Evolutionary conservation across 2,888 invertebrate species (phyloP), one percentile per base, ranked within the genome.

Genomic region (Watsonalla cultraria): DNA sequence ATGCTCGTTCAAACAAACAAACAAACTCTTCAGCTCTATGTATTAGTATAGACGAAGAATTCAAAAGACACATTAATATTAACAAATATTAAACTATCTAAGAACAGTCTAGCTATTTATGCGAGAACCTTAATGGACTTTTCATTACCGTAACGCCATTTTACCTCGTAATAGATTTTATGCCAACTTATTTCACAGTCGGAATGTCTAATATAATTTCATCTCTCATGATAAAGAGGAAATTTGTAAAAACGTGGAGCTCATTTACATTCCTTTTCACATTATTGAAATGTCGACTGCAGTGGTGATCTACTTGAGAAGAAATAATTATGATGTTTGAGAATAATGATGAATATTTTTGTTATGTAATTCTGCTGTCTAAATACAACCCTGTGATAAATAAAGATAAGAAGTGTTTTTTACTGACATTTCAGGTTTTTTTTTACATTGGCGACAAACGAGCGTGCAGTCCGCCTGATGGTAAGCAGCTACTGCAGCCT

Each of bases 121-220:
- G 2, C 24, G 14, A 14, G 14, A 46, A 6, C 15, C 15, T 9
- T 24, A 7, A 47, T 42, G 24, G 24, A n/a, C 7, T n/a, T n/a
- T 45, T 9, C 33, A 9, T 11, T 7, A 45, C 33, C 11, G 54
- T 53, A 54, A 65, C 57, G 63, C 53, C 51, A 63, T 65, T 63
- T 62, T 64, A 60, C 63, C 54, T 54, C 49, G 37, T 62, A 62
- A 65, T 64, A 63, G 59, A 62, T 57, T 54, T 63, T 52, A 53
- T 53, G 50, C 53, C 51, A 63, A 56, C 65, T 59, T 62, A 60
- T 59, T 54, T 46, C 53, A 37, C 37, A 49, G 49, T 49, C 9
- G 15, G 37, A 49, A 37, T 37, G 37, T 37, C 49, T 37, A 9
- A 48, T 48, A 49, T 49, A 39, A 49, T 39, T 49, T 9, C 49